A percentile compares a stretch with the other conserved stretches of the same genome.
These are phyloP conservation scores for Myotis brandtii DNA, from an alignment of 2,113 vertebrate genomes.

Conservation along the genomic window DNA sequence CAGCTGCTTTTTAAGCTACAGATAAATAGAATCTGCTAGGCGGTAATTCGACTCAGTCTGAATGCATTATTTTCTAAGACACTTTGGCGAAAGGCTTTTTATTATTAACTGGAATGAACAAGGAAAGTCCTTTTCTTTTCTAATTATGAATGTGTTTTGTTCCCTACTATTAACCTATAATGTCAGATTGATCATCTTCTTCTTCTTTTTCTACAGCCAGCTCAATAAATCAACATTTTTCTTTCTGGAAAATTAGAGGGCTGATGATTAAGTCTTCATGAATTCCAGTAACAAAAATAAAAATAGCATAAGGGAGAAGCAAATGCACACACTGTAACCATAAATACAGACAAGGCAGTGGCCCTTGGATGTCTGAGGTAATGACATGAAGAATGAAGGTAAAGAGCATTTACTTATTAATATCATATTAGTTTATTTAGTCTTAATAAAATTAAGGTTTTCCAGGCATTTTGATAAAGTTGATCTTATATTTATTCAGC, in stretches of 20 bases:
- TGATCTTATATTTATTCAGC: background rate
- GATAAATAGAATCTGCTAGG: constrained; percentile 91
- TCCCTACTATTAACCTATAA: constrained; percentile 86
- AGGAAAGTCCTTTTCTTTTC: constrained; percentile 85
- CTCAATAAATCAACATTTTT: constrained; percentile 85
- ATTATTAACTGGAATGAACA: constrained; percentile 86
- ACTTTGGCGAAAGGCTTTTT: constrained; percentile 85
- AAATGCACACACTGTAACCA: constrained; percentile 56
- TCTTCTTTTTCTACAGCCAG: constrained; percentile 69
- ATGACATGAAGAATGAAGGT: constrained; percentile 22
- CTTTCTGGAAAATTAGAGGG: constrained; percentile 81
- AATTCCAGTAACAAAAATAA: constrained; percentile 81
- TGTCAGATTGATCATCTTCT: constrained; percentile 82
- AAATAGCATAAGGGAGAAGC: constrained; percentile 77
- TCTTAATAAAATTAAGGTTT: constrained; percentile 19
- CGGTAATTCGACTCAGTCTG: constrained; percentile 87
- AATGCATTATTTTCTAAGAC: constrained; percentile 89
- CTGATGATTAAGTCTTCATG: constrained; percentile 84
- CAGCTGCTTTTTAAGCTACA: constrained; percentile 92
- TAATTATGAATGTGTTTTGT: constrained; percentile 87
- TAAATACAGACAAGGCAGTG: constrained; percentile 54
- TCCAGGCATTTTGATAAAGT: background rate
- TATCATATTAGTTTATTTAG: background rate
- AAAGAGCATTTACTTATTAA: background rate
- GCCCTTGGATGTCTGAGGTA: constrained; percentile 41